phyloP scores from a whole-genome alignment of 1,140 invertebrate genomes.

The Eumeta japonica region DNA sequence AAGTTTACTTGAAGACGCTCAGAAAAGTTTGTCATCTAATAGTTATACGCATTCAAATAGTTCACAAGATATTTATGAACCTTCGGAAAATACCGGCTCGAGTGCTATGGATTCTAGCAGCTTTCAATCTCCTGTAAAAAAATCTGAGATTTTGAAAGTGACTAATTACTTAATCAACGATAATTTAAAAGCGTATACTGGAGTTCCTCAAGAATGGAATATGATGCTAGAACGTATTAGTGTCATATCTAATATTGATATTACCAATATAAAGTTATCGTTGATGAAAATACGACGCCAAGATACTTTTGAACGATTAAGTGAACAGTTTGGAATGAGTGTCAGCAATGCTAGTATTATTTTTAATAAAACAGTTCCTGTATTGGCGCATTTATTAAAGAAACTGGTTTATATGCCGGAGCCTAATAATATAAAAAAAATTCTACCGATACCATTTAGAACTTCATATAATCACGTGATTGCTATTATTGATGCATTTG shows the following conservation, averaged over 20 bases:
- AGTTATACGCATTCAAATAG: background rate
- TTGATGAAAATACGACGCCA: constrained; percentile 1
- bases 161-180: constrained; percentile 1
- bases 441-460: background rate
- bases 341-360: constrained; percentile 1
- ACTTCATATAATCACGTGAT: constrained; percentile 1
- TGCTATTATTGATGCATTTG: constrained; percentile 1
- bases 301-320: background rate
- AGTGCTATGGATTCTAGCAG: constrained; percentile 1
- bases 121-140: constrained; percentile 1
- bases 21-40: constrained; percentile 1
- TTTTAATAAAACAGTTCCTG: constrained; percentile 1
- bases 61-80: constrained; percentile 1
- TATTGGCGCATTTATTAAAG: constrained; percentile 1
- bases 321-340: constrained; percentile 1
- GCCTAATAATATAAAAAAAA: constrained; percentile 1
- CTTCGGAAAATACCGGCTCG: background rate
- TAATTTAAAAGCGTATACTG: constrained; percentile 1
- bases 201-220: constrained; percentile 1
- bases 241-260: constrained; percentile 1
- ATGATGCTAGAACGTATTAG: constrained; percentile 1
- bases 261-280: constrained; percentile 1
- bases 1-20: background rate
- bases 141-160: constrained; percentile 1
- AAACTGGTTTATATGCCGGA: background rate